phyloP scores from a whole-genome alignment of 2,888 invertebrate species.

The Lomographa bimaculata region DNA sequence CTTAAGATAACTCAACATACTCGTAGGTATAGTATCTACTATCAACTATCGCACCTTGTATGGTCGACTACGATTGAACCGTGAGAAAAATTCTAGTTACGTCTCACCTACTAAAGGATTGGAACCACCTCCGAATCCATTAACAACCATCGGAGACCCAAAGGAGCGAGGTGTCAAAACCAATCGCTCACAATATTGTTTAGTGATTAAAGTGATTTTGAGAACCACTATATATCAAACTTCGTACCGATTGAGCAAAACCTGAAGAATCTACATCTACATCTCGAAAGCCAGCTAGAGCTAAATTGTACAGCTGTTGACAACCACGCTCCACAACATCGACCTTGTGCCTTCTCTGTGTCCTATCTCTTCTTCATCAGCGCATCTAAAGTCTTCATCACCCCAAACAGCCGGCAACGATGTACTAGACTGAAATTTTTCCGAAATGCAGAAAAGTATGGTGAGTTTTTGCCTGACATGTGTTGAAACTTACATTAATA shows the following conservation, averaged over 20 bases:
- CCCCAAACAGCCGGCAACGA: not conserved
- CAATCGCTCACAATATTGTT: not conserved
- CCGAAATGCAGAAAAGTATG: not conserved
- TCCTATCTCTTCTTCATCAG: too few relatives aligned
- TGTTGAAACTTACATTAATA: not conserved
- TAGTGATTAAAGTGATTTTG: slow-evolving; percentile 1
- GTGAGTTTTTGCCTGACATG: not conserved
- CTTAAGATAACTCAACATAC: not conserved
- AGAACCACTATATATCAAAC: not conserved
- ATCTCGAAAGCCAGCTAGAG: not conserved
- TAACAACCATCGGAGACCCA: too few relatives aligned
- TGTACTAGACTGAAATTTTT: not conserved
- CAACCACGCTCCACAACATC: too few relatives aligned
- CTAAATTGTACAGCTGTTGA: too few relatives aligned
- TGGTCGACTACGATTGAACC: not conserved
- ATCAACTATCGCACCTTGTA: not conserved
- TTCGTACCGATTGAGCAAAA: not conserved
- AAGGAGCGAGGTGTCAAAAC: not conserved
- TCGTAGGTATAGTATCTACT: not conserved
- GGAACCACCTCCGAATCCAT: slow-evolving; percentile 1
- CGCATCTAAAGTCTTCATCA: not conserved
- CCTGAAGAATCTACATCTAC: not conserved
- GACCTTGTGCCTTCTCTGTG: too few relatives aligned
- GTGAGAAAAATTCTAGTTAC: slow-evolving; percentile 1
- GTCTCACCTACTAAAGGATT: not conserved